These are phyloP conservation scores for Rhynchonema sp. DNA, from an alignment of 2,888 invertebrate species.

Conservation along the genomic window DNA sequence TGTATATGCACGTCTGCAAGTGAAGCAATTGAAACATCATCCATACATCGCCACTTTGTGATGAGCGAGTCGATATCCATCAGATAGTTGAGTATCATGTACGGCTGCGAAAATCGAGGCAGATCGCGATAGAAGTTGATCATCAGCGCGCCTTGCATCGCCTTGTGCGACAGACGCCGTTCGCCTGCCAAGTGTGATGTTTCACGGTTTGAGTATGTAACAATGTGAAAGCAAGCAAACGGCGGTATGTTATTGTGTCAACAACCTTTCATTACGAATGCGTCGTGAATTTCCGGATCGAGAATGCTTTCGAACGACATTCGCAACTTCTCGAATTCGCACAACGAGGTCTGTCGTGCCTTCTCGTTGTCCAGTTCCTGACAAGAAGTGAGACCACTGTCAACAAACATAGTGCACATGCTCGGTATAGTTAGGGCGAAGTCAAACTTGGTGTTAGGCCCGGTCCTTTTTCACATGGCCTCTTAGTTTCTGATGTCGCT, in stretches of 20 bases:
- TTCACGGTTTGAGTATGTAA: too few relatives aligned
- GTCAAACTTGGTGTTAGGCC: too few relatives aligned
- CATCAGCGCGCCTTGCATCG: conserved; percentile 90
- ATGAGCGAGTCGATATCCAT: conserved; percentile 96
- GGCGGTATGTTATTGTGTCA: too few relatives aligned
- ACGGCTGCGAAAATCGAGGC: conserved; percentile 90
- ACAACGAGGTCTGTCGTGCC: conserved; percentile 2
- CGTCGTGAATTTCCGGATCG: conserved; percentile 56
- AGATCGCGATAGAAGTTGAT: conserved; percentile 90
- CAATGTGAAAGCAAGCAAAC: too few relatives aligned
- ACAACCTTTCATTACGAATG: conserved; percentile 54
- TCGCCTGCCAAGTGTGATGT: too few relatives aligned
- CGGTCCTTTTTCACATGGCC: too few relatives aligned
- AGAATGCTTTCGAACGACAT: conserved; percentile 15
- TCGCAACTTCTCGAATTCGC: conserved; percentile 33
- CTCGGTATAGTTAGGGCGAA: too few relatives aligned
- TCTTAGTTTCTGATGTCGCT: too few relatives aligned
- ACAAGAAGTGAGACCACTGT: too few relatives aligned
- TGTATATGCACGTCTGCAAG: not conserved
- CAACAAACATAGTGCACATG: too few relatives aligned
- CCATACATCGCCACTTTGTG: conserved; percentile 94
- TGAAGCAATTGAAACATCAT: not conserved
- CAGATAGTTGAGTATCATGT: conserved; percentile 72
- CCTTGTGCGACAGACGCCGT: conserved; percentile 65
- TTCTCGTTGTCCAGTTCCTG: too few relatives aligned